A percentile compares a stretch with the other conserved stretches of the same genome.
These are phyloP conservation scores for Cygnus olor DNA, from an alignment of 2,797 vertebrate species.

Conservation along the genomic window DNA sequence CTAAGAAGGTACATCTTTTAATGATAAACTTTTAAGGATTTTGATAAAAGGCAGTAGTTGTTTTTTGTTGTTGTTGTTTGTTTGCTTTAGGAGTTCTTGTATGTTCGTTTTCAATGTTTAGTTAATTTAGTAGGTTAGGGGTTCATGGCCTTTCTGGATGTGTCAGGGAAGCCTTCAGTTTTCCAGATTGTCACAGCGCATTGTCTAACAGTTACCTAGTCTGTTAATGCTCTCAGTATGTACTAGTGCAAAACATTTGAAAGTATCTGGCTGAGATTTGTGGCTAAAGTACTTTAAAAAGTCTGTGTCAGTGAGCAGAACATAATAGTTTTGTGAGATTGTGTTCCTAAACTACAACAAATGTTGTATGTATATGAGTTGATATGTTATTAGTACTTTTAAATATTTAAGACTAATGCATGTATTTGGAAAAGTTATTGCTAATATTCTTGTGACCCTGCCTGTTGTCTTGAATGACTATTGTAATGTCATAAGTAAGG, in stretches of 20 bases:
- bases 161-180: neutral
- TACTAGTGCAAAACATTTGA: neutral
- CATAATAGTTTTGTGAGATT: neutral
- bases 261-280: neutral
- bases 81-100: neutral
- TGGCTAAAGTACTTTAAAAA: neutral
- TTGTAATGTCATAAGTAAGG: neutral
- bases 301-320: neutral
- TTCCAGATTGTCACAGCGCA: neutral
- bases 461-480: neutral
- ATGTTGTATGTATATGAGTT: fast-evolving
- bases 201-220: neutral
- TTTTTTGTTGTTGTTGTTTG: neutral
- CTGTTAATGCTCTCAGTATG: neutral
- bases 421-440: neutral
- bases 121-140: neutral
- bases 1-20: conserved; percentile 83
- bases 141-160: neutral
- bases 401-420: neutral
- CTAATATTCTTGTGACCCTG: neutral
- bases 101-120: neutral
- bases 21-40: neutral
- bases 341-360: neutral
- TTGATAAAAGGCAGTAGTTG: neutral
- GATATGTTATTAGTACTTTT: neutral